Evolutionary conservation across 2,888 invertebrate species (phyloP).

Genomic region (Theodoxus fluviatilis): DNA sequence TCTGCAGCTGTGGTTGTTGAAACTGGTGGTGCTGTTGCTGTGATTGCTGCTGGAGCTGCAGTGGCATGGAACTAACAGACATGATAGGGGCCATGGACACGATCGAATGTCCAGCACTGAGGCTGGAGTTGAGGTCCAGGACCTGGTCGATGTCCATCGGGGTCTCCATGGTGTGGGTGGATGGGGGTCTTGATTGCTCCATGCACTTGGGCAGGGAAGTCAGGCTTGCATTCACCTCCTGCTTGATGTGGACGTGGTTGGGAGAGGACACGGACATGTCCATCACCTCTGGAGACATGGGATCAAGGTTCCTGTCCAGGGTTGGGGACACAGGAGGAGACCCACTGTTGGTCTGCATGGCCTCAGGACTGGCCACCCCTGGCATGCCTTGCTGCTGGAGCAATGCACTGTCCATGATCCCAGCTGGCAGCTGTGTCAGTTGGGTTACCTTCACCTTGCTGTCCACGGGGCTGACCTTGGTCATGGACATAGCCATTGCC

Average conservation of each 20-base stretch:
- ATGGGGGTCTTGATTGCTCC: slow-evolving; percentile 60
- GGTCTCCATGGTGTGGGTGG: slow-evolving; percentile 38
- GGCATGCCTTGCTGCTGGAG: too few species aligned
- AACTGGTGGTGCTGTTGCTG: slow-evolving; percentile 33
- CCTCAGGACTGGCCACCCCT: too few species aligned
- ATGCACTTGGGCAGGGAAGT: slow-evolving; percentile 44
- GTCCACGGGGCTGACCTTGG: too few species aligned
- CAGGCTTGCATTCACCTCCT: slow-evolving; percentile 28
- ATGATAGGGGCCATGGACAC: neutral
- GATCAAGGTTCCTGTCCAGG: slow-evolving; percentile 40
- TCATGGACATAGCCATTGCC: too few species aligned
- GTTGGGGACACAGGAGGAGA: too few species aligned
- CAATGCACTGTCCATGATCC: too few species aligned
- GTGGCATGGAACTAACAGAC: slow-evolving; percentile 13
- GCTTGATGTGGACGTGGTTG: slow-evolving; percentile 18
- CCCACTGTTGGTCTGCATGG: too few species aligned
- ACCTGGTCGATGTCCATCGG: slow-evolving; percentile 60
- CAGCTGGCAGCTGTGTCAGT: too few species aligned
- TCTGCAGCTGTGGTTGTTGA: slow-evolving; percentile 32
- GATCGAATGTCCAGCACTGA: too few species aligned
- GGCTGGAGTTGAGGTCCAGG: slow-evolving; percentile 33
- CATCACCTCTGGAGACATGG: slow-evolving; percentile 57
- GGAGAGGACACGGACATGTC: too few species aligned
- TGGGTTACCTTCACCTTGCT: too few species aligned
- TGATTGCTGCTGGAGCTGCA: slow-evolving; percentile 27